Evolutionary conservation across 2,113 vertebrate species (phyloP).

Genomic region (Galemys pyrenaicus): DNA sequence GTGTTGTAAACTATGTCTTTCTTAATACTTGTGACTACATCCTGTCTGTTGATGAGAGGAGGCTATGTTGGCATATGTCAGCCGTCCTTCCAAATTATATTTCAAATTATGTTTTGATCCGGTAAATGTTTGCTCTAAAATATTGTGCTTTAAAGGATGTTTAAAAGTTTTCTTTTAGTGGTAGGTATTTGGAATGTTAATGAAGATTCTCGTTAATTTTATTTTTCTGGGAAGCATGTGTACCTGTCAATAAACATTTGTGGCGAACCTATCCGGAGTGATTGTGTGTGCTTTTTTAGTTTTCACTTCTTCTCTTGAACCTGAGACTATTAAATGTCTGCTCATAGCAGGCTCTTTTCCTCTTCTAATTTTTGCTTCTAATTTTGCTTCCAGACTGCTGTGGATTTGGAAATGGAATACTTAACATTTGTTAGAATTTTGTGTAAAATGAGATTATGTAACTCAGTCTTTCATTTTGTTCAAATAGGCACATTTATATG

Average conservation of each 20-base stretch:
- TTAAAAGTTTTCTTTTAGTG: slow-evolving; percentile 54
- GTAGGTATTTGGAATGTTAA: slow-evolving; percentile 41
- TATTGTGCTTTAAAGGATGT: slow-evolving; percentile 29
- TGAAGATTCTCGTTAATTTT: slow-evolving; percentile 49
- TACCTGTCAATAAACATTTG: slow-evolving; percentile 66
- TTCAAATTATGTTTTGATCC: slow-evolving; percentile 22
- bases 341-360: neutral
- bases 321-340: neutral
- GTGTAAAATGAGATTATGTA: slow-evolving; percentile 28
- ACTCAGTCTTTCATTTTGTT: neutral
- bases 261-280: slow-evolving; percentile 52
- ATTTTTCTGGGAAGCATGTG: slow-evolving; percentile 15
- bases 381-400: slow-evolving; percentile 31
- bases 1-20: neutral
- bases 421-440: slow-evolving; percentile 44
- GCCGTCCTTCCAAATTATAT: neutral
- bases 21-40: neutral
- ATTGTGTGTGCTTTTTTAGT: slow-evolving; percentile 58
- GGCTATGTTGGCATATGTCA: neutral
- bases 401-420: slow-evolving; percentile 35
- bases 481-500: neutral
- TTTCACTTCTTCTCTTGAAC: slow-evolving; percentile 25
- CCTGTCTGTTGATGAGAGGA: neutral
- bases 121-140: slow-evolving; percentile 40
- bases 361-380: slow-evolving; percentile 28